Base-by-base conservation (phyloP, 2,888 invertebrate species). In the Penaeus monodon region DNA sequence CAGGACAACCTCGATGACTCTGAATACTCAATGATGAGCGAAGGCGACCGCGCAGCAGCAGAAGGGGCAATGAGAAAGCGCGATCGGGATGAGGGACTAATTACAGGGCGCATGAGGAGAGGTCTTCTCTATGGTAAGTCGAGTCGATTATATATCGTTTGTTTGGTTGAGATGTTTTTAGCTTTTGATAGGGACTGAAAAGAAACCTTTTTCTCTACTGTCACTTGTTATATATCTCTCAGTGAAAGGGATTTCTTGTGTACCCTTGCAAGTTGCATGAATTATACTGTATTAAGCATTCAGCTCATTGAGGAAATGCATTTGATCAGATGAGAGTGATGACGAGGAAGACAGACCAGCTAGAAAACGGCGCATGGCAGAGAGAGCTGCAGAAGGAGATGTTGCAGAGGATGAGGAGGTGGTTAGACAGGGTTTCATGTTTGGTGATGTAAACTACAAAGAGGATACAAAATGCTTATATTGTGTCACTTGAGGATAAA, bases 1-100 rank as follows among this genome's bases (percentile, higher is more conserved):
- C 94, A 94, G 0, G 95, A 96, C 88, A 94, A 95, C 90, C 92
- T 99, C 91, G 99, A 99, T 92, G 96, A 96, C 90, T 92, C 91
- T 0, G 96, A 96, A 77, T 98, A 96, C 91, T 96, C 97, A 81
- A 95, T 96, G 77, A 93, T 99, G 93, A 98, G 98, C 0, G 95
- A 96, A 88, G 95, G 94, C 76, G 98, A 97, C 85, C 95, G 99
- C 1, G 93, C 94, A 64, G 97, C 96, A 0, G 99, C 98, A n/a
- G 99, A 99, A 93, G 94, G 95, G 70, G 97, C 96, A 90, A 95
- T 99, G 94, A 93, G 96, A 27, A 94, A 95, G 84, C 94, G 99
- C 65, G 99, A 99, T 92, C 93, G 96, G 63, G 96, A 96, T 24
- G 95, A 95, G 91, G 96, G 96, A 10, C 94, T 96, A 24, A 91